Base-by-base conservation (phyloP, 53 echinoderm and acorn worm species). In the Arbacia lixula region DNA sequence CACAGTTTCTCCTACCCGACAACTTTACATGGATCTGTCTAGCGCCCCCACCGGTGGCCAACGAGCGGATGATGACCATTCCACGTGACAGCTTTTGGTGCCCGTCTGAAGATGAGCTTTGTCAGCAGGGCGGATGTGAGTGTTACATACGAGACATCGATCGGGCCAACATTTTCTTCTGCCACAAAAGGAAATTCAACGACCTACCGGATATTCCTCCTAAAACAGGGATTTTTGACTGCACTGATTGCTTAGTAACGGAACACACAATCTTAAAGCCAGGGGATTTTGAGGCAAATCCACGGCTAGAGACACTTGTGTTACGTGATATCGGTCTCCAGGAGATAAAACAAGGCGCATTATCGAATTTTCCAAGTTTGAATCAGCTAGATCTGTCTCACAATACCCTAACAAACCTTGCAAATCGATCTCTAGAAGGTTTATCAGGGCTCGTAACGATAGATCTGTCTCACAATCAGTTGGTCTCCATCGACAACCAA, bases 61-160 rank as follows among this genome's bases (percentile, higher is more conserved):
- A 73, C 43, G 53, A 55, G 38, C 36, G 40, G 19, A 51, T 87
- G 60, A 67, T 82, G 57, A 31, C 87, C 43, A 14, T 91, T 6
- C 66, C 54, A n/a, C 64, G 29, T 11, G 36, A 83, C 12, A 19
- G 74, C 28, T 83, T 91, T 36, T 84, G 83, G 83, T 91, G 91
- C 57, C 87, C 91, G 6, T 52, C 55, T 17, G 66, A 87, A 4
- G 36, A 24, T 24, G 81, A 80, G 8, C 20, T 72, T 2, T 54
- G 54, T 30, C 17, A 22, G n/a, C 36, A 11, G 28, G 61, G 28
- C 11, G 60, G 40, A 25, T 89, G 89, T 39, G 38, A 65, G 1
- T 89, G 84, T 66, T 89, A 84, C 34, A 71, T 30, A 3, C 66
- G 84, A 67, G 84, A 84, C 22, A 30, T 58, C 12, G 84, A 84